Evolutionary conservation across 2,888 invertebrate species (phyloP).

Genomic region (Serripes groenlandicus): DNA sequence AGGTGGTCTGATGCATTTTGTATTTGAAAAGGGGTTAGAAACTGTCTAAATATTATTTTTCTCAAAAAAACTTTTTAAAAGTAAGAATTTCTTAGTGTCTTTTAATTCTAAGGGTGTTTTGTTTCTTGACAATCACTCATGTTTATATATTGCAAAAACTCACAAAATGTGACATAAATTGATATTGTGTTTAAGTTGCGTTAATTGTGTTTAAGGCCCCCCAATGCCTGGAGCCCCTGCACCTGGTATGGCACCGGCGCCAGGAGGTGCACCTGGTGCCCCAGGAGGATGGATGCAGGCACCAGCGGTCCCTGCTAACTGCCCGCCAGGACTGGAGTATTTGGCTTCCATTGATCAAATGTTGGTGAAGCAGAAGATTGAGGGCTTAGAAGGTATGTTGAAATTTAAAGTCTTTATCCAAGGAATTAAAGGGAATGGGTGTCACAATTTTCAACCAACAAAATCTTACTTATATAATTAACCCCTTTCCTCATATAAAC

Average conservation of each 20-base stretch:
- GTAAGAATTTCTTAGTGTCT: too few relatives aligned
- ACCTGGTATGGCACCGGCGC: slow-evolving; percentile 24
- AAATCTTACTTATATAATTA: too few relatives aligned
- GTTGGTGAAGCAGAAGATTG: slow-evolving; percentile 86
- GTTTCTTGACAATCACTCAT: not conserved
- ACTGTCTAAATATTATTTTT: too few relatives aligned
- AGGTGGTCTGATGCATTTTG: too few relatives aligned
- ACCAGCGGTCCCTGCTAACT: slow-evolving; percentile 74
- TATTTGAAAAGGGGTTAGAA: too few relatives aligned
- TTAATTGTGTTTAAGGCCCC: slow-evolving; percentile 2
- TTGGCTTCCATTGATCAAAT: slow-evolving; percentile 85
- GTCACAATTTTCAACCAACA: too few relatives aligned
- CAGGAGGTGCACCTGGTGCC: slow-evolving; percentile 36
- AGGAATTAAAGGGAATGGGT: too few relatives aligned
- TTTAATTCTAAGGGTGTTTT: too few relatives aligned
- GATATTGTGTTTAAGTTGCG: not conserved
- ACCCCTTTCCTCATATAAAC: too few relatives aligned
- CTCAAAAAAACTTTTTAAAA: too few relatives aligned
- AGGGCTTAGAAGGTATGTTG: slow-evolving; percentile 84
- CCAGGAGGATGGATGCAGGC: slow-evolving; percentile 74
- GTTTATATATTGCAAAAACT: not conserved
- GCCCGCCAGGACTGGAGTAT: slow-evolving; percentile 85
- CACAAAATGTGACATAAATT: not conserved
- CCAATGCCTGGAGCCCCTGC: slow-evolving; percentile 28
- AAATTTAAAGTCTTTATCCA: too few relatives aligned